These are phyloP conservation scores for Prietella phreatophila DNA, from an alignment of 2,113 vertebrate species.

Conservation along the genomic window DNA sequence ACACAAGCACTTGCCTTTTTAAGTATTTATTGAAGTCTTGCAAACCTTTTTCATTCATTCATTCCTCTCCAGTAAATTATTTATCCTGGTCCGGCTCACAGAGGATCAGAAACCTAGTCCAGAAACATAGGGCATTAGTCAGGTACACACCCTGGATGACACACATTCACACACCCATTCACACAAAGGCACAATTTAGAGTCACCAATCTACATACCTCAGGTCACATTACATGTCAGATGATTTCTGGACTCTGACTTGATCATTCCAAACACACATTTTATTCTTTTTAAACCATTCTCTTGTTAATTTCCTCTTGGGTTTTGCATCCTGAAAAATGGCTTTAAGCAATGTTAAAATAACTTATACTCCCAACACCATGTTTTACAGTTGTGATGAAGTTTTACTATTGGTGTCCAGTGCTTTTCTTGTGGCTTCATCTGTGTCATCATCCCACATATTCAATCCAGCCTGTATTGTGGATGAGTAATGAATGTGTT, in stretches of 20 bases:
- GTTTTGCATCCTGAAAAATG: not conserved
- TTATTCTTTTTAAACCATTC: not conserved
- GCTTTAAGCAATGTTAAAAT: not conserved
- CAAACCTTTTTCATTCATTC: not conserved
- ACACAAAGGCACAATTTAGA: not conserved
- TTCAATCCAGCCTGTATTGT: not conserved
- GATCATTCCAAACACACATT: not conserved
- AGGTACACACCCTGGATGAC: not conserved
- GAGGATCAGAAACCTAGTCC: not conserved
- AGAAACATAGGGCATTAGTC: not conserved
- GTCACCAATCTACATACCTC: not conserved
- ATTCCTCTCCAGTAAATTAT: not conserved
- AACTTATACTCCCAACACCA: not conserved
- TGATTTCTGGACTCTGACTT: not conserved
- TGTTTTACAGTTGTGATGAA: not conserved
- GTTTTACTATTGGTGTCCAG: not conserved
- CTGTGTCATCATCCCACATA: not conserved
- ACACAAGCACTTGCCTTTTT: not conserved
- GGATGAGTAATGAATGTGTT: conserved; percentile 13
- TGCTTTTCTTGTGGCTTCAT: not conserved
- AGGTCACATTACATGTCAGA: not conserved
- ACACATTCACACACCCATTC: not conserved
- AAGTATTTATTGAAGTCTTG: not conserved
- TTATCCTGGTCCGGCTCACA: not conserved
- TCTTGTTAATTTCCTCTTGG: not conserved